A percentile compares a stretch with the other conserved stretches of the same genome.
Conservation (phyloP, 1,140 invertebrate species). For the Bombus impatiens region DNA sequence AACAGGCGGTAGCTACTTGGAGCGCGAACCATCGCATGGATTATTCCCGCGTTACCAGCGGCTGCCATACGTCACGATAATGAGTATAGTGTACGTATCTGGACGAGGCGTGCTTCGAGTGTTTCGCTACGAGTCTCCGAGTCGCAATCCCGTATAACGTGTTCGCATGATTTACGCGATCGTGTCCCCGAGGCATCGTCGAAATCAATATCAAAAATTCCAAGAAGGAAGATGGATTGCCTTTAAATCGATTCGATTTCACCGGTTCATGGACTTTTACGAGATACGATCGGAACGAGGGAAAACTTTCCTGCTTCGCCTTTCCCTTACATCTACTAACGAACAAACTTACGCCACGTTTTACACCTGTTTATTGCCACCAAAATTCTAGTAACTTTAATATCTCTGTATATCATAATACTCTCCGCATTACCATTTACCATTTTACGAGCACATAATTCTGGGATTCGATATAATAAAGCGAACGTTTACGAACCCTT, state of each 20-base stretch:
- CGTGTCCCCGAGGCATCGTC: slow-evolving; percentile 58
- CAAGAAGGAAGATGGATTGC: not conserved
- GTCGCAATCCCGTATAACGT: slow-evolving; percentile 9
- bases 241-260: slow-evolving; percentile 1
- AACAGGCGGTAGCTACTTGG: not conserved
- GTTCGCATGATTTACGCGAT: slow-evolving; percentile 62
- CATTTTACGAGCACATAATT: slow-evolving; percentile 23
- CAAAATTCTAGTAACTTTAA: slow-evolving; percentile 6
- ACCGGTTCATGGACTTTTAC: no score
- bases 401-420: not conserved
- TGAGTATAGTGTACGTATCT: slow-evolving; percentile 59
- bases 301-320: not conserved
- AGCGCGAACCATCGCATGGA: not conserved
- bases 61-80: slow-evolving; percentile 71
- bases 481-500: not conserved
- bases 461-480: slow-evolving; percentile 7
- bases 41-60: slow-evolving; percentile 54
- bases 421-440: no score
- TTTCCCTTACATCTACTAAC: no score
- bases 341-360: not conserved
- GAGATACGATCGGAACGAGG: not conserved
- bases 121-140: slow-evolving; percentile 19
- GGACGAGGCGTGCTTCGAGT: slow-evolving; percentile 17
- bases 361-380: not conserved
- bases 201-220: slow-evolving; percentile 66